Evolutionary conservation across 2,113 vertebrate genomes (phyloP), one percentile per base, ranked within the genome.

Genomic region (Pachyramphus minor): DNA sequence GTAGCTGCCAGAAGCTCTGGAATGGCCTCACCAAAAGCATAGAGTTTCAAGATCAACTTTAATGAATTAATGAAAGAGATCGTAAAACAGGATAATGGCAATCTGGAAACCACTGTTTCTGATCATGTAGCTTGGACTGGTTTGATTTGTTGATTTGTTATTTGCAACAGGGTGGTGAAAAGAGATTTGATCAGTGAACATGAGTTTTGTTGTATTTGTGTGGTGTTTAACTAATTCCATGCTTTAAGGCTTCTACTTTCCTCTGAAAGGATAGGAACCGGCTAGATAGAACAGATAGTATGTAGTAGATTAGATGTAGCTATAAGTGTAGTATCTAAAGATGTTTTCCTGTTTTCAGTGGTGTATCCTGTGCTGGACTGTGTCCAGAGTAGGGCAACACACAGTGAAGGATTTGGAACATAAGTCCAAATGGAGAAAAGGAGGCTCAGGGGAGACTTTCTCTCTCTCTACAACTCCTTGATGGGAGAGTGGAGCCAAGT

Each of bases 401-500:
- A 25, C 1, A 6, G 2, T 31, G 30, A 75, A 31, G 23, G 28
- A 14, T 68, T 68, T 60, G n/a, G 21, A 76, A 62, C 1, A 1
- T 35, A 69, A 59, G 2, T 45, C 50, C 50, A 52, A 52, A 52
- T 31, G 14, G 17, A 47, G 16, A 62, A 58, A 62, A 35, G 17
- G 41, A 69, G 30, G 14, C 8, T 89, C 71, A 31, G 21, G 9
- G 7, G 25, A 24, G 12, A 41, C 17, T 9, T 74, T 58, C 42
- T 47, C 30, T 21, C 4, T 41, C 30, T 60, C 30, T 30, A 4
- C 9, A 52, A 6, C 5, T 58, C 42, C 22, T 18, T 47, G 24
- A 8, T 7, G 41, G 39, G n/a, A 60, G 2, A 6, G 11, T 6
- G 14, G 1, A 53, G 8, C 0, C 27, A 1, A 6, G 1, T 19